Conservation (phyloP, 2,113 vertebrate species). For the Gasterosteus aculeatus region DNA sequence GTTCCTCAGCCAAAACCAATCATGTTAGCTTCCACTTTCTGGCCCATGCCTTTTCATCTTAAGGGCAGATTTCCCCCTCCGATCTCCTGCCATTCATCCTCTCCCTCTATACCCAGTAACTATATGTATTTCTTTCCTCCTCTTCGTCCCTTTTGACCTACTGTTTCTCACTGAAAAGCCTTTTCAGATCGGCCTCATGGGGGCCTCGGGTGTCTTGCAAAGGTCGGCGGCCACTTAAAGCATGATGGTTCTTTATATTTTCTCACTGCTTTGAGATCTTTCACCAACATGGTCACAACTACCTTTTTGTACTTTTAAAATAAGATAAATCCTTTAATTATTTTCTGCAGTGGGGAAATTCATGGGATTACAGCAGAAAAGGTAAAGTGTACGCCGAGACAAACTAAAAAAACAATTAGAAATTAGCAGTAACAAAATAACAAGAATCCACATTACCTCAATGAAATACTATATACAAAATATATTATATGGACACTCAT, state of each 20-base stretch:
- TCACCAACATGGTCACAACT: not conserved
- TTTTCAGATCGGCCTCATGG: constrained; percentile 38
- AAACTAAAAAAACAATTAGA: too few species aligned
- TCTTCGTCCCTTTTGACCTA: constrained; percentile 12
- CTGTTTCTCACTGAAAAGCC: constrained; percentile 32
- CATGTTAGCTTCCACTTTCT: constrained; percentile 41
- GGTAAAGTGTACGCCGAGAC: too few species aligned
- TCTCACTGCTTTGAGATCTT: not conserved
- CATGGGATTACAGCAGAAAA: too few species aligned
- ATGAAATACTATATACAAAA: too few species aligned
- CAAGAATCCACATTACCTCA: too few species aligned
- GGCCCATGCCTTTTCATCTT: constrained; percentile 66
- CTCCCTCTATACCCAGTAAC: constrained; percentile 9
- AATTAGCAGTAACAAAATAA: too few species aligned
- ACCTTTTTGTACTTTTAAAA: not conserved
- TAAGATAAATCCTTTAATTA: too few species aligned
- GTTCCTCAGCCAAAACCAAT: constrained; percentile 60
- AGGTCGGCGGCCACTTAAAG: constrained; percentile 38
- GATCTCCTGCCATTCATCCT: constrained; percentile 34
- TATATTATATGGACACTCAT: too few species aligned
- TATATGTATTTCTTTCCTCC: constrained; percentile 15
- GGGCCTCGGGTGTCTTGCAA: constrained; percentile 42
- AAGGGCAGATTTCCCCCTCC: constrained; percentile 55
- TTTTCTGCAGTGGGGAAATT: too few species aligned
- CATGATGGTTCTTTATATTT: constrained; percentile 25